Evolutionary conservation across 1,140 invertebrate genomes (phyloP), one percentile per base, ranked within the genome.

Genomic region (Drosophila nikananu): DNA sequence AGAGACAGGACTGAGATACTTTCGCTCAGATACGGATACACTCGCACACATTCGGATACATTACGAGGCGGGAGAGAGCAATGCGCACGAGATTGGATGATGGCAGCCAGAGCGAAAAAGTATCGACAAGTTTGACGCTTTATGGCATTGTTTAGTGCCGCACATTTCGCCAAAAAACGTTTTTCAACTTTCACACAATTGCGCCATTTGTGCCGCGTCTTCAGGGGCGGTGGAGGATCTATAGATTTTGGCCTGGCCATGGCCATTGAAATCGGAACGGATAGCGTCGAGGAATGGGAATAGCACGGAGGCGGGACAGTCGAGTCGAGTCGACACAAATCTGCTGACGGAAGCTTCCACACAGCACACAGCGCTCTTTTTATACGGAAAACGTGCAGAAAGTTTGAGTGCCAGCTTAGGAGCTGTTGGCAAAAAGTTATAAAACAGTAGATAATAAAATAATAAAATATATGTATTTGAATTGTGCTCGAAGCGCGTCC

Each of bases 141-240:
- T 90, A 90, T 90, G 86, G 86, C 86, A 90, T 90, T 90, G 86
- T 90, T 90, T 90, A 90, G 86, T 90, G 86, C 75, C 86, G 81
- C 86, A 90, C 86, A 90, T 90, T 90, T 90, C 86, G 75, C 82
- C 81, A 84, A 90, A 90, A 74, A 90, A 90, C 86, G 86, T 90
- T 90, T 90, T 90, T 86, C 86, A 90, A 90, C 86, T 91, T 90
- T 90, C 86, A 90, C 86, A 90, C 86, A 90, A 90, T 90, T 90
- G 86, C 81, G 81, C 86, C 86, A 90, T 90, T 90, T 90, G 67
- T 46, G 86, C 86, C 77, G 81, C 86, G 86, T 90, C 78, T 90
- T 90, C 65, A 60, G 51, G 58, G 57, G 51, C 10, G n/a, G 37
- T 10, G 13, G 44, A 59, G 41, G 37, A 32, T 41, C 48, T 44